phyloP scores from a whole-genome alignment of 1,140 invertebrate species.

The Calephelis virginiensis region DNA sequence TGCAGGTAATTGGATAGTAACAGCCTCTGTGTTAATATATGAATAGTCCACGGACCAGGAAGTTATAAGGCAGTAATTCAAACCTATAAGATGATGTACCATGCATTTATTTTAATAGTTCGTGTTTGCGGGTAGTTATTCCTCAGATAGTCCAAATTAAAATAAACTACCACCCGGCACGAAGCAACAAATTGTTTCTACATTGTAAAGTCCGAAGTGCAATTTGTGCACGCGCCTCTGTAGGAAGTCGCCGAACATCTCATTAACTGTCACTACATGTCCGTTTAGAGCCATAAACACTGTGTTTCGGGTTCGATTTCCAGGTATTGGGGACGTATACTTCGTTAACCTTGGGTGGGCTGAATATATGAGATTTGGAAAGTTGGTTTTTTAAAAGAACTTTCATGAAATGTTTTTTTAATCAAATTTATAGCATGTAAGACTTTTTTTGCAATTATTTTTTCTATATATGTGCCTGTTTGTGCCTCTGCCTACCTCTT shows the following conservation, averaged over 20 bases:
- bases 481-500: too few relatives aligned
- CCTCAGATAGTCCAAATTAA: not conserved
- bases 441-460: too few relatives aligned
- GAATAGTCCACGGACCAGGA: not conserved
- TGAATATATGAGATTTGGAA: not conserved
- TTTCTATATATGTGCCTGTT: too few relatives aligned
- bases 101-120: slow-evolving; percentile 11
- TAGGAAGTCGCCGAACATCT: slow-evolving; percentile 30
- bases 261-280: slow-evolving; percentile 32
- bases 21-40: too few relatives aligned
- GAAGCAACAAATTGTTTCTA: slow-evolving; percentile 32
- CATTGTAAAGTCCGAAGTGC: slow-evolving; percentile 12
- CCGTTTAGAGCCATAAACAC: slow-evolving; percentile 36
- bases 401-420: too few relatives aligned
- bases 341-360: not conserved
- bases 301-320: slow-evolving; percentile 34
- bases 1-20: too few relatives aligned
- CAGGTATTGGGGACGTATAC: slow-evolving; percentile 30
- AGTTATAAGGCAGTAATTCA: not conserved
- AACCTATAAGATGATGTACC: slow-evolving; percentile 7
- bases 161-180: slow-evolving; percentile 20
- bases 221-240: slow-evolving; percentile 35
- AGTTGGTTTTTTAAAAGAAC: not conserved
- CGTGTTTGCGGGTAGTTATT: slow-evolving; percentile 5
- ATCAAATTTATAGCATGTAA: too few relatives aligned